Percentiles rank a stretch among this genome's conserved stretches.
Conservation (phyloP, 2,888 invertebrate species). For the Arctia plantaginis region DNA sequence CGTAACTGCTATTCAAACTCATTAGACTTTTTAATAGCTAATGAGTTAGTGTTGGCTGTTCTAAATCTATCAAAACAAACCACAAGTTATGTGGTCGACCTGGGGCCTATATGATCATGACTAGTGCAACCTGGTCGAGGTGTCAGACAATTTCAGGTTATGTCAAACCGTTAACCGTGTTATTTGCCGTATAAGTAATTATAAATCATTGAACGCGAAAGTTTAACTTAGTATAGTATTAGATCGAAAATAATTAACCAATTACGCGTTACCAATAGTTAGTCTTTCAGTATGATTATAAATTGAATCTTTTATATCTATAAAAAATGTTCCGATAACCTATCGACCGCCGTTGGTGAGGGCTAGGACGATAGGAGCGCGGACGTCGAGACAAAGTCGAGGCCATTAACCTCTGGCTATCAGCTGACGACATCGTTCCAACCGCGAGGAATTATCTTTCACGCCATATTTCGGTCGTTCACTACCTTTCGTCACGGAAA, state of each 20-base stretch:
- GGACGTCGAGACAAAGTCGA: conserved; percentile 81
- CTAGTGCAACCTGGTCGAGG: too few relatives aligned
- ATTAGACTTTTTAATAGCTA: not conserved
- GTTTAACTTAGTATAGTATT: not conserved
- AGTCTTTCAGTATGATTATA: conserved; percentile 21
- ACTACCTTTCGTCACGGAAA: conserved; percentile 59
- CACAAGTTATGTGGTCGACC: too few relatives aligned
- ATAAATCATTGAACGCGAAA: not conserved
- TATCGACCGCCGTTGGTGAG: conserved; percentile 68
- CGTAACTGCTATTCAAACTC: not conserved
- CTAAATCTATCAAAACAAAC: not conserved
- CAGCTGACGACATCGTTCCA: conserved; percentile 83
- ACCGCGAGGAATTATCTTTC: conserved; percentile 79
- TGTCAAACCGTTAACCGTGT: too few relatives aligned
- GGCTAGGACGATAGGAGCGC: conserved; percentile 73
- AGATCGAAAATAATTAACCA: not conserved
- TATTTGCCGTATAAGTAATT: too few relatives aligned
- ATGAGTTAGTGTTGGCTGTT: not conserved
- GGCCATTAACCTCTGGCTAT: conserved; percentile 80
- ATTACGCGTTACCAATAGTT: not conserved
- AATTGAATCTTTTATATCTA: conserved; percentile 49
- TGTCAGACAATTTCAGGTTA: too few relatives aligned
- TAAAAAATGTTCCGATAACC: conserved; percentile 78
- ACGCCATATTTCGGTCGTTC: conserved; percentile 78
- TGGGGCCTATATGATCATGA: too few relatives aligned